Conservation (phyloP, 2,797 vertebrate species). For the Chelon labrosus region DNA sequence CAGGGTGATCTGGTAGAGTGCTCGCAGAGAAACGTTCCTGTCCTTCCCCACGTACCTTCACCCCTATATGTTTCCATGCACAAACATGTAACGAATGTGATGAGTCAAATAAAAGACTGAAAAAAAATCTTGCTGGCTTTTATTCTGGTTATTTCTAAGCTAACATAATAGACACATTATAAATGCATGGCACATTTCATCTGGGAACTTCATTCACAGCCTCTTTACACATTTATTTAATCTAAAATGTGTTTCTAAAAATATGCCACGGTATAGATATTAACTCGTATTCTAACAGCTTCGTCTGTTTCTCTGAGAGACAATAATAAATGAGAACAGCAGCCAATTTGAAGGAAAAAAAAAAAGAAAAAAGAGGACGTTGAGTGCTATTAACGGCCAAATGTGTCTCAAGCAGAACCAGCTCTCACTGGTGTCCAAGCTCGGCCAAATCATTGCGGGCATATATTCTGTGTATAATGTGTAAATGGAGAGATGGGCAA, state of each 20-base stretch:
- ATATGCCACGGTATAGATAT: neutral
- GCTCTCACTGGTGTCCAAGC: constrained; percentile 28
- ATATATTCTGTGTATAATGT: constrained; percentile 6
- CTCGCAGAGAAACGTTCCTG: constrained; percentile 21
- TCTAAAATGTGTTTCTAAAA: neutral
- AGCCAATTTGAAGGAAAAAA: constrained; percentile 6
- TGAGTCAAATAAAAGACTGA: constrained; percentile 61
- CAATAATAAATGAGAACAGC: constrained; percentile 24
- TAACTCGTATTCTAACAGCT: neutral
- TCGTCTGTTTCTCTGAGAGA: constrained; percentile 22
- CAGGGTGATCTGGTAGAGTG: constrained; percentile 36
- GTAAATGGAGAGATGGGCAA: constrained; percentile 4
- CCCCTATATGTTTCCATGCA: too few species aligned
- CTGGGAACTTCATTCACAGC: neutral
- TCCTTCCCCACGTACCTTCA: neutral
- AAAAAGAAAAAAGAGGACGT: constrained; percentile 25
- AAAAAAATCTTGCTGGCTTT: constrained; percentile 32
- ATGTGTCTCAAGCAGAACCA: constrained; percentile 49
- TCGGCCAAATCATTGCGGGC: neutral
- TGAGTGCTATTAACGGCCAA: constrained; percentile 52
- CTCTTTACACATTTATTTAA: neutral
- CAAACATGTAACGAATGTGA: constrained; percentile 23
- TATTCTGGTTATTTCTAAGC: constrained; percentile 9
- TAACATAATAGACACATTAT: neutral
- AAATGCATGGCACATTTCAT: neutral